Evolutionary conservation across 2,113 vertebrate species (phyloP).

Genomic region (Psammodynastes pulverulentus): DNA sequence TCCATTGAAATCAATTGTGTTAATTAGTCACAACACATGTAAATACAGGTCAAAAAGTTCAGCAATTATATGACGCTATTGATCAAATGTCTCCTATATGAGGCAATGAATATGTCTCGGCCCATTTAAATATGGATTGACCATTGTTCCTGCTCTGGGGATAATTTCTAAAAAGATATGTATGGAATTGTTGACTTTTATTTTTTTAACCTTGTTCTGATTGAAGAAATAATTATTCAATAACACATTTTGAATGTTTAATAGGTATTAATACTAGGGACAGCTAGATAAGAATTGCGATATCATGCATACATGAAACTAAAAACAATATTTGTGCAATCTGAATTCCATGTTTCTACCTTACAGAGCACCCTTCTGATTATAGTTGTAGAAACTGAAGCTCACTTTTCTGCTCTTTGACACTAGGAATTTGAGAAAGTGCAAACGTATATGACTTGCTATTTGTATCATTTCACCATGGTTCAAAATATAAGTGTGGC

Average conservation of each 20-base stretch:
- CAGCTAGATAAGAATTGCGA: not conserved
- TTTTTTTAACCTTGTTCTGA: not conserved
- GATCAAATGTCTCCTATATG: not conserved
- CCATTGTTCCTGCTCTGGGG: not conserved
- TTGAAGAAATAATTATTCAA: not conserved
- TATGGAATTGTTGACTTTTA: not conserved
- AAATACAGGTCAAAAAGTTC: not conserved
- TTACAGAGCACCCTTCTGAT: not conserved
- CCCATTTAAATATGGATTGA: not conserved
- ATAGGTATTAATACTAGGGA: not conserved
- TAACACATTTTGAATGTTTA: not conserved
- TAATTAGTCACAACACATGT: not conserved
- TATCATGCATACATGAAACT: conserved; percentile 15
- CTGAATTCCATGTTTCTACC: conserved; percentile 28
- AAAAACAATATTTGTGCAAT: not conserved
- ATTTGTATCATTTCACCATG: not conserved
- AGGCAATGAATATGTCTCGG: not conserved
- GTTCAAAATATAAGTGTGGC: not conserved
- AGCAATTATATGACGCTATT: not conserved
- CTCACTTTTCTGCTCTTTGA: not conserved
- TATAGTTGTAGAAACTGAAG: not conserved
- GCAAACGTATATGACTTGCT: not conserved
- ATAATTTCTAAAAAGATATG: not conserved
- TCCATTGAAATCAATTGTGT: not conserved
- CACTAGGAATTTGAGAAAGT: not conserved